Percentiles rank a stretch among this genome's conserved stretches.
Conservation (phyloP, 2,113 vertebrate genomes). For the Pelobates fuscus region DNA sequence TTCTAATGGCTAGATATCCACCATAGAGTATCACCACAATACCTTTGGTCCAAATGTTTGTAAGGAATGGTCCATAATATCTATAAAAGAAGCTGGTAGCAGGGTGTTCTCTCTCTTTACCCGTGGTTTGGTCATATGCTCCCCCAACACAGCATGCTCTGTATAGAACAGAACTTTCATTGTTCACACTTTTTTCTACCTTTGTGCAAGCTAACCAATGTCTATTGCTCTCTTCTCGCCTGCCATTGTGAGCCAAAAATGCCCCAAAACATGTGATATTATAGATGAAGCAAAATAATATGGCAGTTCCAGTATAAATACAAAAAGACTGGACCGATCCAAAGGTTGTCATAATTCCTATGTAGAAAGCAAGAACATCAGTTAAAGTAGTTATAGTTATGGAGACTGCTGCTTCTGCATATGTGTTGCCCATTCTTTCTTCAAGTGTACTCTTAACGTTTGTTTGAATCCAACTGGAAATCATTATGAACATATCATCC, state of each 20-base stretch:
- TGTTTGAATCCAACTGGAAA: constrained; percentile 84
- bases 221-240: constrained; percentile 67
- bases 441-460: constrained; percentile 53
- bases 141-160: constrained; percentile 65
- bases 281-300: constrained; percentile 84
- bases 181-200: constrained; percentile 56
- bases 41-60: constrained; percentile 61
- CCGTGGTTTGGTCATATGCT: constrained; percentile 47
- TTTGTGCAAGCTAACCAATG: constrained; percentile 74
- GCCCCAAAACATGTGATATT: constrained; percentile 83
- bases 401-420: constrained; percentile 77
- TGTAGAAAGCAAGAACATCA: constrained; percentile 79
- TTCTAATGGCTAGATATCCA: constrained; percentile 62
- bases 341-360: constrained; percentile 77
- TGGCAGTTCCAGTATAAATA: constrained; percentile 76
- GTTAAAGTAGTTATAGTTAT: constrained; percentile 84
- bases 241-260: constrained; percentile 79
- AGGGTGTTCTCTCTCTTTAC: constrained; percentile 58
- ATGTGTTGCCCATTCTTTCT: constrained; percentile 69
- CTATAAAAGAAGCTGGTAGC: constrained; percentile 66
- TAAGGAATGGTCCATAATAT: constrained; percentile 71
- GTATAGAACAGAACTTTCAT: constrained; percentile 39
- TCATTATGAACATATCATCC: constrained; percentile 89
- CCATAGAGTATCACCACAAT: constrained; percentile 56
- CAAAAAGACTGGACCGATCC: constrained; percentile 78